Evolutionary conservation across 2,797 vertebrate genomes (phyloP).

Genomic region (Sandelia bainsii): DNA sequence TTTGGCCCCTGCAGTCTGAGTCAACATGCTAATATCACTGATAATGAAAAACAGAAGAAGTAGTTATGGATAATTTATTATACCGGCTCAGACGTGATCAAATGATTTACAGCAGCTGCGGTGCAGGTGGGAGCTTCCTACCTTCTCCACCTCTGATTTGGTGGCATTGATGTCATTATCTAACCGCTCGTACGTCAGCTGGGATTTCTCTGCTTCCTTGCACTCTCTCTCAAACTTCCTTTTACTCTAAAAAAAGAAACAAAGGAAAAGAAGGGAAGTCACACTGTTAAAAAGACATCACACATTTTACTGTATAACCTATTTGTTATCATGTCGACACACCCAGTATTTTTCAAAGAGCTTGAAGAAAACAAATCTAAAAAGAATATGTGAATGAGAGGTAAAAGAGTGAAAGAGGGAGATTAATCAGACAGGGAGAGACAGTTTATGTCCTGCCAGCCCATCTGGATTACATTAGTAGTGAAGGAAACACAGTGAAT

Average conservation of each 20-base stretch:
- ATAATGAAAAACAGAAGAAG: not conserved
- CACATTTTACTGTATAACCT: not conserved
- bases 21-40: conserved; percentile 2
- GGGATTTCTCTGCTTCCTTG: conserved; percentile 96
- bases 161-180: conserved; percentile 98
- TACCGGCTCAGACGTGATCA: not conserved
- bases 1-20: not conserved
- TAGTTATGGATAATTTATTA: not conserved
- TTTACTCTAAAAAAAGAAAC: conserved; percentile 89
- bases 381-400: conserved; percentile 46
- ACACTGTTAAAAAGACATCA: not conserved
- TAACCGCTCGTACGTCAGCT: conserved; percentile 92
- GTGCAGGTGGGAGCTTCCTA: conserved; percentile 64
- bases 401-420: conserved; percentile 2
- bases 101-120: not conserved
- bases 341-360: conserved; percentile 7
- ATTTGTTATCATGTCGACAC: not conserved
- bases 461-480: conserved; percentile 83
- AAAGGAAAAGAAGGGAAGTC: not conserved
- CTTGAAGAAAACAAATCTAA: not conserved
- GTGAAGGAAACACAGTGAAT: conserved; percentile 73
- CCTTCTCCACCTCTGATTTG: conserved; percentile 99
- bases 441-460: conserved; percentile 70
- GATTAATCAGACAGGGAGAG: conserved; percentile 64
- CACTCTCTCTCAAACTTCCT: conserved; percentile 99